Evolutionary conservation across 2,888 invertebrate species (phyloP).

Genomic region (Esperia sulphurella): DNA sequence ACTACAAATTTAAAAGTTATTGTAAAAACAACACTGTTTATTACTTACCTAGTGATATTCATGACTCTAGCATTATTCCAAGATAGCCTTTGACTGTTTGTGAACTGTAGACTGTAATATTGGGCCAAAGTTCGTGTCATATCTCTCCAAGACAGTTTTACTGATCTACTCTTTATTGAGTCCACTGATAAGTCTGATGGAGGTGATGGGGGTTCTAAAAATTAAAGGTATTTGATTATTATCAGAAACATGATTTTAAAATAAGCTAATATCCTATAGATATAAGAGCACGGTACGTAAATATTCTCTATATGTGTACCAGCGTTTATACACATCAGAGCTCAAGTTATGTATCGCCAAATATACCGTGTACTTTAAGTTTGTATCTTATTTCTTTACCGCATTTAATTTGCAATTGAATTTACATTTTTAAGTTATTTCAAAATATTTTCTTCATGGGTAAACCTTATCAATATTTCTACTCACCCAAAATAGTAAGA

Average conservation of each 20-base stretch:
- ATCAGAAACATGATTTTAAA: neutral
- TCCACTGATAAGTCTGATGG: slow-evolving; percentile 69
- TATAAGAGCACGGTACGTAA: too few species aligned
- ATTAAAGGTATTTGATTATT: neutral
- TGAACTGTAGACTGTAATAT: slow-evolving; percentile 64
- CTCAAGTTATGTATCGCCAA: too few species aligned
- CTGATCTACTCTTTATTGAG: slow-evolving; percentile 63
- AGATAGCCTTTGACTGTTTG: slow-evolving; percentile 49
- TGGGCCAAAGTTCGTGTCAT: slow-evolving; percentile 58
- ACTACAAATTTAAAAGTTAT: neutral
- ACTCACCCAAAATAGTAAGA: slow-evolving; percentile 65
- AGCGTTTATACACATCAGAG: too few species aligned
- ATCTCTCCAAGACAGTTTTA: slow-evolving; percentile 68
- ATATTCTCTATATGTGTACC: too few species aligned
- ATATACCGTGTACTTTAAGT: too few species aligned
- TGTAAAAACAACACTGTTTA: neutral
- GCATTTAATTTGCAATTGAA: too few species aligned
- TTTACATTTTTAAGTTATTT: neutral
- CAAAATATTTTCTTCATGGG: neutral
- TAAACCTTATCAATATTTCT: neutral
- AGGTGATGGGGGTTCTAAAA: slow-evolving; percentile 63
- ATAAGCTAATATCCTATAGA: too few species aligned
- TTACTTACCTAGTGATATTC: slow-evolving; percentile 62
- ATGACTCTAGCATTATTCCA: slow-evolving; percentile 64
- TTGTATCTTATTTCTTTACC: too few species aligned